A percentile compares a stretch with the other conserved stretches of the same genome.
phyloP scores from a whole-genome alignment of 2,113 vertebrate species.

The Takifugu bimaculatus region DNA sequence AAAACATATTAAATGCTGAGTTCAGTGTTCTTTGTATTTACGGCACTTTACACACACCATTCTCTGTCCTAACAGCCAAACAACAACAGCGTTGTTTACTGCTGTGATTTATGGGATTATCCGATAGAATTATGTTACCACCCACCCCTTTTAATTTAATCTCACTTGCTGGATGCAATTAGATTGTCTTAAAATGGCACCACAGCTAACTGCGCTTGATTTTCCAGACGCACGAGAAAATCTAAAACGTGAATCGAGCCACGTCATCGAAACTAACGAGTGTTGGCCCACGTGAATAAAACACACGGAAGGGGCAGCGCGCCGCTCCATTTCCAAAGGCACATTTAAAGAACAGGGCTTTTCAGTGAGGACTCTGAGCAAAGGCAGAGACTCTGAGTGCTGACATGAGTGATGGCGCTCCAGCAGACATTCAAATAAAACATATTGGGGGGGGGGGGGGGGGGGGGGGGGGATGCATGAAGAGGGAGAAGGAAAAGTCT shows the following conservation, averaged over 20 bases:
- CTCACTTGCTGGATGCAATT: no score
- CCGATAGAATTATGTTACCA: conserved; percentile 24
- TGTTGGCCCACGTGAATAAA: not conserved
- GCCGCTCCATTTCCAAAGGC: not conserved
- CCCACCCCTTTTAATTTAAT: not conserved
- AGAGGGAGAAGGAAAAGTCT: conserved; percentile 1
- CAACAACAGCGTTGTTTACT: conserved; percentile 23
- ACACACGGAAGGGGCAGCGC: not conserved
- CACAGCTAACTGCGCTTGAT: not conserved
- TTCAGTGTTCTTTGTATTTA: conserved; percentile 11
- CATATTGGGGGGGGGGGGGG: not conserved
- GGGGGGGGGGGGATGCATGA: not conserved
- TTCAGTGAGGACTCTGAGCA: conserved; percentile 37
- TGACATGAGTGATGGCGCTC: conserved; percentile 57
- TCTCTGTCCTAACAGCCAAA: conserved; percentile 24
- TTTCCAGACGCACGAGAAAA: not conserved
- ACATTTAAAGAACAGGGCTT: conserved; percentile 18
- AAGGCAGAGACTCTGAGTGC: conserved; percentile 49
- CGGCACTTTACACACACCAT: conserved; percentile 8
- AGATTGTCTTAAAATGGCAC: not conserved
- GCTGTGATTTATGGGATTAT: conserved; percentile 38
- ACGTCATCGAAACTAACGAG: not conserved
- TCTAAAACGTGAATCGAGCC: not conserved
- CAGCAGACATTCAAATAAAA: conserved; percentile 46
- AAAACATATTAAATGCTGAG: not conserved